Evolutionary conservation across 2,113 vertebrate species (phyloP), one percentile per base, ranked within the genome.

Genomic region (Piprites chloris): DNA sequence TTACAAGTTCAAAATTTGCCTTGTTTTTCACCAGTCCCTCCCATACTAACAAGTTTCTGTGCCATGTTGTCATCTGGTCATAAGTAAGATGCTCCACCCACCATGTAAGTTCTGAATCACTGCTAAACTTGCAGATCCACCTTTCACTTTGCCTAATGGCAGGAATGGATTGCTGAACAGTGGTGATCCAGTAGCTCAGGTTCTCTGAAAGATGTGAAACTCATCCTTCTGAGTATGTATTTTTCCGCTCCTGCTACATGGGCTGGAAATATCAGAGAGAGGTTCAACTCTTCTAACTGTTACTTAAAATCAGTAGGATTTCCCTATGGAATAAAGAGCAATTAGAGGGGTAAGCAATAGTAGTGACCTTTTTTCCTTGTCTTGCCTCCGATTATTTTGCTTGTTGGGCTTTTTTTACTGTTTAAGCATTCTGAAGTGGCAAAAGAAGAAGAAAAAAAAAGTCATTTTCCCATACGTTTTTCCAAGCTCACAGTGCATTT

Each of bases 21-120:
- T 93, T 89, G 82, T 85, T 95, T 95, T 96, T 84, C 66, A 79
- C 55, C 59, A 56, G 58, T 75, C 91, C 73, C 73, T 93, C 83
- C 85, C 33, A 5, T 63, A 59, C 24, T 56, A 89, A 71, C 63
- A 89, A 67, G 52, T 86, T 92, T 88, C 50, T 83, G 1, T 90
- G 56, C 80, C 52, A 9, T 47, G 76, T 74, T 94, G 65, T 87
- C 2, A 12, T 85, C 56, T 94, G 74, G 83, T 92, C 76, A 58
- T 78, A 76, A 94, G 71, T 91, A 86, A 74, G 67, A 76, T 80
- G 74, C 86, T 88, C 90, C 82, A 89, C 91, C 90, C 47, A 55
- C 53, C 15, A 0, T 73, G 8, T 80, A 20, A 91, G 18, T 77
- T 82, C 58, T 94, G 90, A 96, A 82, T 94, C 92, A 94, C 50